Conservation (phyloP, 1,140 invertebrate species). For the Aphis gossypii region DNA sequence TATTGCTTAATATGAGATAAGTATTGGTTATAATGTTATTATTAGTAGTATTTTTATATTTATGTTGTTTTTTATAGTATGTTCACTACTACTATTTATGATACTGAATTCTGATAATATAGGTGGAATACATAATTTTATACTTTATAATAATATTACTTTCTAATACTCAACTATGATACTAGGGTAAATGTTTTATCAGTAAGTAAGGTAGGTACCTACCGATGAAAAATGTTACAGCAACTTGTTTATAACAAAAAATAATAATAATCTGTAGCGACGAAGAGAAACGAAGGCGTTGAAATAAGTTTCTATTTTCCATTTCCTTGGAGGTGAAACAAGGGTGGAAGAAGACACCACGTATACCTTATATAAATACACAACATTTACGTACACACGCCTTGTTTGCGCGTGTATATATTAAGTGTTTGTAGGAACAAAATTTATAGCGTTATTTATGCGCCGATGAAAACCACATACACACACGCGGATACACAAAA, state of each 20-base stretch:
- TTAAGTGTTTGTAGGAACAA: not conserved
- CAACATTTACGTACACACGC: not conserved
- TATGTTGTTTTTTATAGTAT: not conserved
- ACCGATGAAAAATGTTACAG: not conserved
- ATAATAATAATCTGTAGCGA: not conserved
- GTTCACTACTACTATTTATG: not conserved
- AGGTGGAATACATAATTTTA: not conserved
- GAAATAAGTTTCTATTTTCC: not conserved
- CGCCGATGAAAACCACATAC: not conserved
- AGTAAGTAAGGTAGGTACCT: not conserved
- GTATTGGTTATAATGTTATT: not conserved
- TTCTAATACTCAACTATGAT: not conserved
- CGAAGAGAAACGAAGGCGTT: not conserved
- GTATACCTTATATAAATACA: slow-evolving; percentile 1
- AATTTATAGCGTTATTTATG: slow-evolving; percentile 25
- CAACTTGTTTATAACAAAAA: not conserved
- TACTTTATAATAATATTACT: not conserved
- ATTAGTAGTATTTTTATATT: too few species aligned
- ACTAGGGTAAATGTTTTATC: not conserved
- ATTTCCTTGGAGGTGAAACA: not conserved
- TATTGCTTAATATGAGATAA: not conserved
- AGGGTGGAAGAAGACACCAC: not conserved
- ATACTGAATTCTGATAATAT: not conserved
- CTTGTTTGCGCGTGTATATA: not conserved
- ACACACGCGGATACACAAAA: not conserved